Base-by-base conservation (phyloP, 2,113 vertebrate species). In the Chaenogobius annularis region DNA sequence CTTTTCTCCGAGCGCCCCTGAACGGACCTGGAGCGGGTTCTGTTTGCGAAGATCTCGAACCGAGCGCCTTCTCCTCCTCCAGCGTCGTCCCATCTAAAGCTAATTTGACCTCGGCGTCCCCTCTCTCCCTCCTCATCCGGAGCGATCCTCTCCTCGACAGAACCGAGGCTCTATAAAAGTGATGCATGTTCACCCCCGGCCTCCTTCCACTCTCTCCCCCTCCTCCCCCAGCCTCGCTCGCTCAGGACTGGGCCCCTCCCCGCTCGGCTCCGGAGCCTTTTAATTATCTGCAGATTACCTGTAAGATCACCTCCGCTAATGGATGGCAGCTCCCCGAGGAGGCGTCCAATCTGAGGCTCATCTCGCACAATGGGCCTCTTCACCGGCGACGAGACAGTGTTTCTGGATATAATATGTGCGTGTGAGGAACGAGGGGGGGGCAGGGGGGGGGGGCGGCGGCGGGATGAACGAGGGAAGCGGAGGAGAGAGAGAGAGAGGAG, bases 211-310 rank as follows among this genome's bases (percentile, higher is more conserved):
- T 79, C 82, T 81, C 78, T 66, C 50, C 71, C 26, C 37, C 37
- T 35, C 35, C 35, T 6, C 6, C 35, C 35, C 35, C 35, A 6
- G 35, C 35, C 35, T 35, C 35, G 35, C 88, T 88, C 86, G 69
- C 13, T 71, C 75, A 79, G 79, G 75, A 69, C 77, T 63, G 79
- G 75, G 82, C 89, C 89, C 86, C 86, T 88, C 86, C 90, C 88
- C 80, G 82, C 87, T 73, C 66, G 87, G 83, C 88, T 92, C 89
- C 90, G 89, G 90, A 93, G 92, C 91, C 92, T 94, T 94, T 94
- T 94, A 94, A 94, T 94, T 94, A 94, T 94, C 92, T 94, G 88
- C 91, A 93, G 92, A 94, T 94, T 93, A 94, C 92, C 93, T 93
- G 93, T 93, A 93, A 94, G 91, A 94, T 93, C 93, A 94, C 93